Conservation (phyloP, 2,113 vertebrate genomes). For the Trinectes maculatus region DNA sequence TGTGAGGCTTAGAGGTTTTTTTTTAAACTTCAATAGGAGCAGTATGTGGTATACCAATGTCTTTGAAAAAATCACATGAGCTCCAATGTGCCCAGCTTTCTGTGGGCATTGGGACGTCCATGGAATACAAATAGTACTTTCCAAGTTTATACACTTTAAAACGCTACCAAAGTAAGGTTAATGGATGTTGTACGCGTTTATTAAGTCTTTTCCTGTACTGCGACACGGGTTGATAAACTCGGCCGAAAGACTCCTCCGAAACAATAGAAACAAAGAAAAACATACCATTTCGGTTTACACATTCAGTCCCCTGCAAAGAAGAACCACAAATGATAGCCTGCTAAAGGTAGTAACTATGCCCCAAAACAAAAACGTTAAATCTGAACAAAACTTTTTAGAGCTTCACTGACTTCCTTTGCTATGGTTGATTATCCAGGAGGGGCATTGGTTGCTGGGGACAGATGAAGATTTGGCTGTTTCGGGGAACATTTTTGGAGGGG, state of each 20-base stretch:
- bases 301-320: conserved; percentile 20
- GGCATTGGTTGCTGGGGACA: conserved; percentile 73
- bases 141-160: conserved; percentile 47
- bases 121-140: conserved; percentile 52
- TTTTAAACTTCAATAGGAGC: conserved; percentile 48
- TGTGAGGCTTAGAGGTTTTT: conserved; percentile 23
- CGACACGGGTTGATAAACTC: conserved; percentile 41
- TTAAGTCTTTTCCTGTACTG: conserved; percentile 27
- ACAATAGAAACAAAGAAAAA: conserved; percentile 41
- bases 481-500: conserved; percentile 71
- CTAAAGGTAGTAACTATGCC: conserved; percentile 36
- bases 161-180: conserved; percentile 19
- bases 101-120: conserved; percentile 37
- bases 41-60: conserved; percentile 34
- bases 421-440: conserved; percentile 71
- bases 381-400: conserved; percentile 62
- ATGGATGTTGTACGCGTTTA: conserved; percentile 35
- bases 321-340: conserved; percentile 37
- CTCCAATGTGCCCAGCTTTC: conserved; percentile 40
- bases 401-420: conserved; percentile 68
- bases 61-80: conserved; percentile 53
- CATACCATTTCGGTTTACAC: conserved; percentile 21
- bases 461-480: conserved; percentile 84
- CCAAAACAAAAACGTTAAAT: conserved; percentile 50
- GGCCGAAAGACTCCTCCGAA: conserved; percentile 25